Conservation (phyloP, 2,113 vertebrate species). For the Desmodus rotundus region DNA sequence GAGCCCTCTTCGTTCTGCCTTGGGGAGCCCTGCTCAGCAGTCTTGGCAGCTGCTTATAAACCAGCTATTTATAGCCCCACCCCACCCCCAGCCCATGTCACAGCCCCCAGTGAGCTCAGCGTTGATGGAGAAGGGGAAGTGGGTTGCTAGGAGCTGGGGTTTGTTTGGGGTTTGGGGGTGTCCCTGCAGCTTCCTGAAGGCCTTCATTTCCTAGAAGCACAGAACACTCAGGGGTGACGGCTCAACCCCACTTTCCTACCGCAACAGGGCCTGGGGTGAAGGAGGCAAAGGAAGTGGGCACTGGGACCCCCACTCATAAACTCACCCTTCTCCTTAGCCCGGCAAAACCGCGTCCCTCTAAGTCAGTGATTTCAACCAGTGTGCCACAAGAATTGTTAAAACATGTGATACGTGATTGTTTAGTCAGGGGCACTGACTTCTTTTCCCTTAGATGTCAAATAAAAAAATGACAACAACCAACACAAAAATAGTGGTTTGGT, state of each 20-base stretch:
- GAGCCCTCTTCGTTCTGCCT: rapidly evolving
- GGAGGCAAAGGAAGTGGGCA: neutral
- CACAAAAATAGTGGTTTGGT: neutral
- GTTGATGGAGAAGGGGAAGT: slow-evolving; percentile 58
- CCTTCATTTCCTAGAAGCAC: slow-evolving; percentile 58
- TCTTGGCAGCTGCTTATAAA: slow-evolving; percentile 45
- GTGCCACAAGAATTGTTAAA: neutral
- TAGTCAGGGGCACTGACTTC: neutral
- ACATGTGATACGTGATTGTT: neutral
- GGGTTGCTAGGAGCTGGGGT: slow-evolving; percentile 18
- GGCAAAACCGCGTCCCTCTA: rapidly evolving
- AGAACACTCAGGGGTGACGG: neutral
- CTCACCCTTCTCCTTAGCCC: rapidly evolving
- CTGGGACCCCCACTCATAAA: neutral
- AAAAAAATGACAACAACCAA: neutral
- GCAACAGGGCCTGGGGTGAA: neutral
- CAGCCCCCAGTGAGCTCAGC: neutral
- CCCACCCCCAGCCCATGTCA: neutral
- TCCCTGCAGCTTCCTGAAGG: neutral
- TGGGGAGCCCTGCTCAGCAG: neutral
- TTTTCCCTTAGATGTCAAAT: neutral
- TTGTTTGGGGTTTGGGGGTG: slow-evolving; percentile 39
- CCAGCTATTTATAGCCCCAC: slow-evolving; percentile 46
- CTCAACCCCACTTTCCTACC: neutral
- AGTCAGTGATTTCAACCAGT: neutral